A percentile compares a stretch with the other conserved stretches of the same genome.
These are phyloP conservation scores for Drosophila gaucha DNA, from an alignment of 2,888 invertebrate genomes.

Conservation along the genomic window DNA sequence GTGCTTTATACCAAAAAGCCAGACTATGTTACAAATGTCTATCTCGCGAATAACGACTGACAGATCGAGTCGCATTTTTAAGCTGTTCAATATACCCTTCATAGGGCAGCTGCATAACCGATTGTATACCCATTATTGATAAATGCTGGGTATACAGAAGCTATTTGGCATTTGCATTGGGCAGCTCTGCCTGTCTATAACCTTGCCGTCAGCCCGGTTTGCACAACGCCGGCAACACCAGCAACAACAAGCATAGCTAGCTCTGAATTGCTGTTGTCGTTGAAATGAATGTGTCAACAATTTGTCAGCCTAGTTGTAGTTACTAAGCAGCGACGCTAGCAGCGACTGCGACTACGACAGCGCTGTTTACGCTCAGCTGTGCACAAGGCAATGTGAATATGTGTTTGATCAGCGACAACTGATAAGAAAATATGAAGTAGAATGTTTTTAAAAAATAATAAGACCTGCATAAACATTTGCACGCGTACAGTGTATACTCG, in stretches of 20 bases:
- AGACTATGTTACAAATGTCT: neutral
- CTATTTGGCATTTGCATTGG: conserved; percentile 35
- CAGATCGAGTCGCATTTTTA: neutral
- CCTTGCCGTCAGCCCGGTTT: conserved; percentile 61
- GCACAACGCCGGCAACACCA: conserved; percentile 37
- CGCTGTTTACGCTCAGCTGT: conserved; percentile 53
- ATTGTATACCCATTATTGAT: conserved; percentile 10
- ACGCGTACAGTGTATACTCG: conserved; percentile 2
- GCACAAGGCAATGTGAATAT: conserved; percentile 48
- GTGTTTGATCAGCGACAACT: conserved; percentile 26
- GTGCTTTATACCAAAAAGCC: neutral
- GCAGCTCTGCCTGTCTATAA: conserved; percentile 53
- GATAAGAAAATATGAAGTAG: conserved; percentile 32
- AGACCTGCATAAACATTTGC: conserved; percentile 3
- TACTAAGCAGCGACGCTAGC: conserved; percentile 49
- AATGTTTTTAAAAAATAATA: conserved; percentile 10
- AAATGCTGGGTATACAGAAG: conserved; percentile 1
- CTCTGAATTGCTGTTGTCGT: conserved; percentile 36
- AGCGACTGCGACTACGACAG: conserved; percentile 13
- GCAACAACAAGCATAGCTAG: conserved; percentile 28
- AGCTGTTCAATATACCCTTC: neutral
- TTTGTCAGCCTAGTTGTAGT: conserved; percentile 62
- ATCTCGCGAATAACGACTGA: too few relatives aligned
- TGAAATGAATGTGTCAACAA: conserved; percentile 67
- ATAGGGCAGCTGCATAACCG: too few relatives aligned